Base-by-base conservation (phyloP, 2,888 invertebrate genomes). In the Chironomus tentans region DNA sequence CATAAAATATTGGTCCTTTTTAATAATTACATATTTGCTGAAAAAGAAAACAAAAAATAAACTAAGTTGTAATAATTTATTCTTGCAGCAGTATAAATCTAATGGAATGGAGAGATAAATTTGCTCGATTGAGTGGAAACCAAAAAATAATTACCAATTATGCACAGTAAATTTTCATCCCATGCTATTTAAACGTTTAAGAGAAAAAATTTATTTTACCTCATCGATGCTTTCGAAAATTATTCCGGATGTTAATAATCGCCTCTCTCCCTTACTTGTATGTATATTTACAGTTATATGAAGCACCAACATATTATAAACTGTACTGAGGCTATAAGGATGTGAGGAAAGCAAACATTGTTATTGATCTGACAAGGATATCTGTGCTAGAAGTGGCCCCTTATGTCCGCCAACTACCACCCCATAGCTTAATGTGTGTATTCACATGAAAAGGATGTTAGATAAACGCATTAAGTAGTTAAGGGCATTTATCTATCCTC, bases 91-190 rank as follows among this genome's bases (percentile, higher is more conserved):
- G 38, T 38, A 7, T 38, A 6, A 28, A 28, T 28, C 28, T 5
- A 38, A 38, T 38, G 10, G 38, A 38, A 38, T 7, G 56, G 12
- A 24, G 22, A 65, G 65, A 65, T 65, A 65, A 65, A 65, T 65
- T 65, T 71, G 71, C 48, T 56, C 71, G 48, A 71, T 71, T 48
- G 71, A 48, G 71, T 71, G 71, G 56, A 71, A 71, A 71, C 48
- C 71, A 48, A 48, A 71, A 71, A 71, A 71, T 71, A 71, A 71
- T 71, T 71, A 71, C 71, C 71, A 71, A 71, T 71, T 71, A 71
- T 71, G 65, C 50, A 50, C 71, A 71, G 71, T 50, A 71, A 71
- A 71, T 38, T 71, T 71, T 56, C 71, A 24, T 65, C 24, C 21
- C 21, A 56, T 56, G 7, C 56, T 18, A 5, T 18, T 18, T 15